Evolutionary conservation across 2,888 invertebrate species (phyloP), one percentile per base, ranked within the genome.

Genomic region (Galerucella nymphaeae): DNA sequence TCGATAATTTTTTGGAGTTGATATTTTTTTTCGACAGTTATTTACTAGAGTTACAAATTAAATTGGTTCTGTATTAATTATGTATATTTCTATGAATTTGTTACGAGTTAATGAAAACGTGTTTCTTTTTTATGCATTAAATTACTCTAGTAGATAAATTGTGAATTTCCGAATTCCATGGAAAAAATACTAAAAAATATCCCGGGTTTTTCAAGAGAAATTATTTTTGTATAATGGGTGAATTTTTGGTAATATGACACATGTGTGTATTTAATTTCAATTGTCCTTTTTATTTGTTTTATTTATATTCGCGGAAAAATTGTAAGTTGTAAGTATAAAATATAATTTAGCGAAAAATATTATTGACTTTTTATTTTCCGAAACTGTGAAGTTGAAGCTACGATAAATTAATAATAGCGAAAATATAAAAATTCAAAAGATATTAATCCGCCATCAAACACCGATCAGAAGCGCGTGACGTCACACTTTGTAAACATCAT

Each of bases 191-290:
- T 53, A 66, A 65, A 66, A 57, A 23, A 30, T 23, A 14, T 14
- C 23, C 30, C 30, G 30, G n/a, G 13, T 23, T 30, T 70, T 72
- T 67, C 70, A 73, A 67, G 61, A 74, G 72, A 75, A 72, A 66
- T 75, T 77, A 77, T 77, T 77, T 77, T 77, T 75, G 71, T 77
- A 77, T 72, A 63, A 68, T 73, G 75, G 73, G 74, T 72, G 63
- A 72, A 57, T 74, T 70, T 71, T 64, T 23, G 53, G 53, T 57
- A 71, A 50, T 14, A 18, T 50, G 41, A 38, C 18, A 10, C 50
- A 67, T 23, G 20, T 57, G 41, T 42, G 20, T 57, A 50, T 66
- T 66, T 74, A 20, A 13, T 68, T 71, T 53, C 48, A 38, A 30
- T 30, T 30, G 65, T 65, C 18, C 16, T n/a, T 20, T 53, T 70